Evolutionary conservation across 2,797 vertebrate species (phyloP), one percentile per base, ranked within the genome.

Genomic region (Liparis tanakae): DNA sequence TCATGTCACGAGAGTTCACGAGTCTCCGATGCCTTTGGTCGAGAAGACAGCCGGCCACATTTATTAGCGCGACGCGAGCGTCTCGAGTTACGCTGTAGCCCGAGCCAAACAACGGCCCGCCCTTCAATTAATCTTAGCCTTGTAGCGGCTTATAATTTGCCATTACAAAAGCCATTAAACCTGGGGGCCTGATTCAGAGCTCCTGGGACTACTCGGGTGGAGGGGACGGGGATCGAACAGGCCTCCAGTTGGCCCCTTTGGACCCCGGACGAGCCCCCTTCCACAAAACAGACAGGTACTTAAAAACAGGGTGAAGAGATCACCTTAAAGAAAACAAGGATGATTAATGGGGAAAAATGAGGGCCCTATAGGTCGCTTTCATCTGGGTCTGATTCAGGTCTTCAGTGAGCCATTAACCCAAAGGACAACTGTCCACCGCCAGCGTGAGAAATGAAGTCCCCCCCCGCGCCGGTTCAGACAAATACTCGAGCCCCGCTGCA

Each of bases 51-150:
- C 70, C 82, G 80, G 79, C 89, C 90, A 88, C 92, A 94, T 95
- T 93, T 94, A 94, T 94, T 92, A 88, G 84, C 69, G 87, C 68
- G 72, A 78, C 48, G 85, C 87, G 48, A 81, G 83, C 79, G 61
- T 95, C 95, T 96, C 95, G 58, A 69, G 91, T 96, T 96, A 94
- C 96, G 79, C 76, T 76, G 85, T 64, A 90, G 89, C 89, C 88
- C 56, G 81, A 93, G 88, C 88, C 79, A 70, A 83, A 72, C 89
- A 84, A 72, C 78, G 83, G 89, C 88, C 85, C 93, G 93, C 89
- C 85, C 91, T 86, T 89, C 93, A 94, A 96, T 97, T 96, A 95
- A 96, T 96, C 95, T 96, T 96, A 92, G 87, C 94, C 94, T 94
- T 88, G 91, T 94, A 94, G 92, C 92, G 86, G 90, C 94, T 94